Evolutionary conservation across 2,113 vertebrate species (phyloP), one percentile per base, ranked within the genome.

Genomic region (Syngnathus typhle): DNA sequence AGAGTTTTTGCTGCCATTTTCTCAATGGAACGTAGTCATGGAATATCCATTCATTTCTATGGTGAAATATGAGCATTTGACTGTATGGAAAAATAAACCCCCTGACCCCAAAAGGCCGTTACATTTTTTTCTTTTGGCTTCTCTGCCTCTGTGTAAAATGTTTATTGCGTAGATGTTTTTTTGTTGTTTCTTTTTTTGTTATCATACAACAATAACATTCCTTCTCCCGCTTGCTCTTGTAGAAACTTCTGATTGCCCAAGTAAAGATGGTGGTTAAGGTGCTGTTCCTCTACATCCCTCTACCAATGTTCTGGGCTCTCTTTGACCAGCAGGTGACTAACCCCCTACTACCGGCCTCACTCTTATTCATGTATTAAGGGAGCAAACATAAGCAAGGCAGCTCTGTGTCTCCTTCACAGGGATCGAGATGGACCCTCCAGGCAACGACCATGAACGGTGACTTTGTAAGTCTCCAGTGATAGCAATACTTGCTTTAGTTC

Each of bases 241-340:
- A 99, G 97, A 94, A 94, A 90, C 91, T 82, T 54, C 92, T 98
- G 75, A 96, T 98, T 65, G 74, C 86, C 15, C 95, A 99, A 72
- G 90, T 91, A 55, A 99, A 98, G 91, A 96, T 98, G 94, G 95
- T 94, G 16, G 5, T 95, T 64, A 96, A 84, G 74, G 97, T 98
- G 49, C 74, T 98, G 71, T 98, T 98, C 87, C 93, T 99, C 76
- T 99, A 94, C 62, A 94, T 98, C 38, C 96, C 97, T 0, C 92
- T 99, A 13, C 96, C 96, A 4, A 98, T 99, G 97, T 99, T 99
- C 91, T 99, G 97, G 97, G 94, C 96, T 0, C 85, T 99, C 64
- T 99, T 95, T 78, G 95, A 99, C 84, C 97, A 99, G 82, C 97
- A 99, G 95, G 96, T 98, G 92, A 49, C 2, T 16, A 16, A 0